Percentiles rank a stretch among this genome's conserved stretches.
These are phyloP conservation scores for Vollenhovia emeryi DNA, from an alignment of 1,140 invertebrate genomes.

Conservation along the genomic window DNA sequence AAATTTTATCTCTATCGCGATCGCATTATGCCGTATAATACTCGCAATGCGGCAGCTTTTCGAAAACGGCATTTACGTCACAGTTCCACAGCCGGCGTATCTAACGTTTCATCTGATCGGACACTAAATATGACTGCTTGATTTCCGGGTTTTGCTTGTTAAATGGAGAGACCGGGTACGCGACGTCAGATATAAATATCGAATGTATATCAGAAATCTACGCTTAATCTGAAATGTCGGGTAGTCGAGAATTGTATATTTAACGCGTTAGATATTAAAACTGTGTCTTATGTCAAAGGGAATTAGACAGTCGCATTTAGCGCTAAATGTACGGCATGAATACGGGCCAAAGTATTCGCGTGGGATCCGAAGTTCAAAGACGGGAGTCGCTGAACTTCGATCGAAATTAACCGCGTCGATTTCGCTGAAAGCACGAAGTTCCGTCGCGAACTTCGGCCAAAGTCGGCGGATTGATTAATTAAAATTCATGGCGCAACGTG, in stretches of 20 bases:
- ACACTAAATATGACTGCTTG: not conserved
- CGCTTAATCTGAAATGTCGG: not conserved
- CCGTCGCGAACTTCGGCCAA: conserved; percentile 47
- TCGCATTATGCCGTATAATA: conserved; percentile 13
- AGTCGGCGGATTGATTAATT: conserved; percentile 60
- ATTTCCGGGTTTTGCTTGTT: not conserved
- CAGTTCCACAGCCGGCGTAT: conserved; percentile 25
- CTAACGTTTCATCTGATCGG: not conserved
- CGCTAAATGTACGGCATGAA: conserved; percentile 30
- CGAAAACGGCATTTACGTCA: conserved; percentile 29
- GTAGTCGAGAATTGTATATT: conserved; percentile 1
- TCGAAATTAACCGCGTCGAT: conserved; percentile 61
- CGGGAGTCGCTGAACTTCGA: conserved; percentile 53
- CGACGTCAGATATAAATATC: not conserved
- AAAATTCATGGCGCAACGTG: conserved; percentile 56
- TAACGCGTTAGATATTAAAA: conserved; percentile 1
- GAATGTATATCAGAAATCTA: not conserved
- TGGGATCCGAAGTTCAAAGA: conserved; percentile 58
- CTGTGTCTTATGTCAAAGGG: conserved; percentile 12
- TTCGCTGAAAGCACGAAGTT: conserved; percentile 58
- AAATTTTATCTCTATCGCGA: conserved; percentile 64
- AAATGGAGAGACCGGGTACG: not conserved
- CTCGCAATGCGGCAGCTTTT: conserved; percentile 39
- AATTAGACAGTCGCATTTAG: conserved; percentile 45
- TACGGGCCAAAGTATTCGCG: conserved; percentile 49